Percentiles rank a stretch among this genome's conserved stretches.
Evolutionary conservation across 1,140 invertebrate species (phyloP).

Genomic region (Meloidogyne chitwoodi): DNA sequence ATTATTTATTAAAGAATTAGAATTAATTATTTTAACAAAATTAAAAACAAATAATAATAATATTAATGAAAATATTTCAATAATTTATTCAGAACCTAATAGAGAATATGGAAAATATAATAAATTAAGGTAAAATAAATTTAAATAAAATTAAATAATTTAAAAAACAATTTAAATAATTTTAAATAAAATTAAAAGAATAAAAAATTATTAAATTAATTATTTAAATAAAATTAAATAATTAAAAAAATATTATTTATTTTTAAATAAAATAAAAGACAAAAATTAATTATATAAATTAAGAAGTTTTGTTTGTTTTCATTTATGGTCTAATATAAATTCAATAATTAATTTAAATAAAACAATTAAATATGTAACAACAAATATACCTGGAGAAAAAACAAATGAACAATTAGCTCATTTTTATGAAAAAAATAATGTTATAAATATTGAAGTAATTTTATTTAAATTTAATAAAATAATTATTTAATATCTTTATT

Average conservation of each 20-base stretch:
- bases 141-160: neutral
- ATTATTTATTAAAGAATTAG: constrained; percentile 23
- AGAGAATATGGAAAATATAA: neutral
- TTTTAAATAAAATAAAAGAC: no score
- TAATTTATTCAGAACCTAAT: neutral
- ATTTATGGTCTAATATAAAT: constrained; percentile 4
- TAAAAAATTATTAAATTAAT: no score
- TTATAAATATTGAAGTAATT: constrained; percentile 28
- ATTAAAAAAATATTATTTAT: no score
- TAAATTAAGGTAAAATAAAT: neutral
- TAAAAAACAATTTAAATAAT: no score
- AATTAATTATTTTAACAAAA: constrained; percentile 7
- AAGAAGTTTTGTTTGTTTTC: constrained; percentile 22
- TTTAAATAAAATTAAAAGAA: no score
- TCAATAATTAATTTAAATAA: constrained; percentile 9
- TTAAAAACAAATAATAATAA: neutral
- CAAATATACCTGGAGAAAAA: constrained; percentile 8
- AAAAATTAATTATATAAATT: no score
- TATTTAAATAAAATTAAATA: no score
- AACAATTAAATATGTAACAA: constrained; percentile 19
- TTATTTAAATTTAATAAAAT: neutral
- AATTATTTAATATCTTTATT: neutral
- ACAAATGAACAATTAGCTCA: constrained; percentile 7
- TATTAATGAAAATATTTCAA: neutral
- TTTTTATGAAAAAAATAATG: constrained; percentile 12